Base-by-base conservation (phyloP, 1,140 invertebrate species). In the Hypothenemus hampei region DNA sequence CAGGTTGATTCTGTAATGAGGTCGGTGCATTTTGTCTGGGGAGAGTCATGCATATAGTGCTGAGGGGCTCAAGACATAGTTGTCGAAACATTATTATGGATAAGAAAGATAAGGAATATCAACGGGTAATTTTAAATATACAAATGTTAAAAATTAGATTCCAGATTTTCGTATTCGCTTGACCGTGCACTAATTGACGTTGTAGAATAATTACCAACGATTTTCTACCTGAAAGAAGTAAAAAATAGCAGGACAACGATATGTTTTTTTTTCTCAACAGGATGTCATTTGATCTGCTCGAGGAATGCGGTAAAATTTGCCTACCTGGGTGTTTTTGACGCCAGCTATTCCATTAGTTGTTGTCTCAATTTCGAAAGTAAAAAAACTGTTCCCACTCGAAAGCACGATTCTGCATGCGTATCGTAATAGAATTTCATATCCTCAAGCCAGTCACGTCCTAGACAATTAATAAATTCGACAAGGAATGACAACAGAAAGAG, bases 201-300 rank as follows among this genome's bases (percentile, higher is more conserved):
- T 53, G 50, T 44, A 44, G 45, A 43, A 44, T 53, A 36, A 53
- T 53, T 44, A 53, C 26, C n/a, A 16, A 35, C 19, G n/a, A 33
- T 53, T 29, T 36, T 53, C 50, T 53, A 53, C 50, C 50, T 53
- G 50, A 53, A 44, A 19, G 29, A 24, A 39, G 31, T 44, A 53
- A 53, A 53, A 53, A 43, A 53, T 44, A 21, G 40, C 50, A 44
- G 39, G 40, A 44, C 24, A 24, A 16, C 40, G n/a, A 36, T 44
- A 44, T 53, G n/a, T n/a, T 53, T 53, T 51, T 50, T 43, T 26
- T 18, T 36, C 16, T 15, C 31, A 22, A 35, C 37, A 52, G 49
- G 49, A 53, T 53, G 50, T 53, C 50, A 44, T 53, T 53, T 53
- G 39, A 53, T 44, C 50, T 53, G 50, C 26, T 44, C 21, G 29